phyloP scores from a whole-genome alignment of 2,797 vertebrate species.

The Cuniculus paca region DNA sequence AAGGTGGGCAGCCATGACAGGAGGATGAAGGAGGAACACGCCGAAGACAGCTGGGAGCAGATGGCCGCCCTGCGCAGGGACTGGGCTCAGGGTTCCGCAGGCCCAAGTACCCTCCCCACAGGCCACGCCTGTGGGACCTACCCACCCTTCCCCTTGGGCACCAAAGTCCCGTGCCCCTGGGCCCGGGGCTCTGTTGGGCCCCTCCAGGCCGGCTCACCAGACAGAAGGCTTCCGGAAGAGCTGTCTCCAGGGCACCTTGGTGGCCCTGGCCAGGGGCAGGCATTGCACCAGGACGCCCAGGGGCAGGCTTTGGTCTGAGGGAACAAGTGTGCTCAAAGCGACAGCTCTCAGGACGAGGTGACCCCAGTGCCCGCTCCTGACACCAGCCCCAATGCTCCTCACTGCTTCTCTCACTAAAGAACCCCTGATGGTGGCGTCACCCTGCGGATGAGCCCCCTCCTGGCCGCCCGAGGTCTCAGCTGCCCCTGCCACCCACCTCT shows the following conservation, averaged over 20 bases:
- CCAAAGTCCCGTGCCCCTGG: not conserved
- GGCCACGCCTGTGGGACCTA: not conserved
- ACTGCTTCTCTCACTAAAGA: not conserved
- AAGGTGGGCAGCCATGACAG: slow-evolving; percentile 98
- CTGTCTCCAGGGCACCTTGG: slow-evolving; percentile 94
- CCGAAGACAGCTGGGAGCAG: slow-evolving; percentile 94
- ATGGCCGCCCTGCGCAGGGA: slow-evolving; percentile 93
- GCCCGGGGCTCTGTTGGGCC: fast-evolving
- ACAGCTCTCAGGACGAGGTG: not conserved
- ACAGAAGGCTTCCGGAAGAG: slow-evolving; percentile 95
- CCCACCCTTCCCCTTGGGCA: not conserved
- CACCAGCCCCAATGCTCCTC: not conserved
- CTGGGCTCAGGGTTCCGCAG: not conserved
- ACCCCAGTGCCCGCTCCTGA: fast-evolving
- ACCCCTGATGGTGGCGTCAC: not conserved
- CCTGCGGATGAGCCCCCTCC: not conserved
- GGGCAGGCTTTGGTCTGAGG: slow-evolving; percentile 92
- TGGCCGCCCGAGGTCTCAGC: not conserved
- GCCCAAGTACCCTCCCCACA: not conserved
- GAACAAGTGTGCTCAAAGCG: not conserved
- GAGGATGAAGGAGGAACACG: slow-evolving; percentile 96
- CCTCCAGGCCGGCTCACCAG: slow-evolving; percentile 89
- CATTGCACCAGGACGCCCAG: slow-evolving; percentile 91
- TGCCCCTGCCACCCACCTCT: too few relatives aligned
- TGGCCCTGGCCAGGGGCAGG: slow-evolving; percentile 90